These are phyloP conservation scores for Rhopilema esculentum DNA, from an alignment of 30 jellyfish, hydroid and myxozoan genomes.

Conservation along the genomic window DNA sequence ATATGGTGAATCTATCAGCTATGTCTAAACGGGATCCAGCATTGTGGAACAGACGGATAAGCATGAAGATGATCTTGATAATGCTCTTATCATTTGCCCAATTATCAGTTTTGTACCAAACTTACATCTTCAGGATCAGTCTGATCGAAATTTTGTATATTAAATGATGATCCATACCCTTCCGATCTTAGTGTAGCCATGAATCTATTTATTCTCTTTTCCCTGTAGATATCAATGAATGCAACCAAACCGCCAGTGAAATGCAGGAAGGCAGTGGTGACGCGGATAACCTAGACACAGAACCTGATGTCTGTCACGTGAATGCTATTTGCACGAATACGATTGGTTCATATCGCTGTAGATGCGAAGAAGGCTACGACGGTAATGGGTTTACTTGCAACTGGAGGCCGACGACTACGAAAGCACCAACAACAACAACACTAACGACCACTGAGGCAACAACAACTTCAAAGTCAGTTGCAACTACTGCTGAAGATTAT, in stretches of 20 bases:
- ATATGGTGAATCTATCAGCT: too few relatives aligned
- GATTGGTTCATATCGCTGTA: constrained; percentile 89
- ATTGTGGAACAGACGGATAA: too few relatives aligned
- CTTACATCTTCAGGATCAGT: too few relatives aligned
- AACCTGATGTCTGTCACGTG: constrained; percentile 91
- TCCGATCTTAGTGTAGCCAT: not conserved
- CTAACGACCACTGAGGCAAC: constrained; percentile 12
- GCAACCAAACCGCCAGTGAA: constrained; percentile 41
- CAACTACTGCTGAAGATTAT: not conserved
- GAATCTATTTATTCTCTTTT: not conserved
- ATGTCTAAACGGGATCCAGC: too few relatives aligned
- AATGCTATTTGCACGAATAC: constrained; percentile 94
- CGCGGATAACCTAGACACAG: constrained; percentile 62
- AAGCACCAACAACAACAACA: constrained; percentile 62
- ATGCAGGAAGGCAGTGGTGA: constrained; percentile 77
- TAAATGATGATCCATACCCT: not conserved
- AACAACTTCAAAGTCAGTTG: not conserved
- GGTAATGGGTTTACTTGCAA: constrained; percentile 82
- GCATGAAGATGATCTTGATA: too few relatives aligned
- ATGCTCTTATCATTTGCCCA: too few relatives aligned
- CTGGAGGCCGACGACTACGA: constrained; percentile 85
- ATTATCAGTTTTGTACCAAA: too few relatives aligned
- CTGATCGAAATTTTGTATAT: not conserved
- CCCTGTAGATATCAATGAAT: constrained; percentile 86
- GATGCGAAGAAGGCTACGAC: constrained; percentile 89